A percentile compares a stretch with the other conserved stretches of the same genome.
Conservation (phyloP, 2,888 invertebrate genomes). For the Trissolcus brochymenae region DNA sequence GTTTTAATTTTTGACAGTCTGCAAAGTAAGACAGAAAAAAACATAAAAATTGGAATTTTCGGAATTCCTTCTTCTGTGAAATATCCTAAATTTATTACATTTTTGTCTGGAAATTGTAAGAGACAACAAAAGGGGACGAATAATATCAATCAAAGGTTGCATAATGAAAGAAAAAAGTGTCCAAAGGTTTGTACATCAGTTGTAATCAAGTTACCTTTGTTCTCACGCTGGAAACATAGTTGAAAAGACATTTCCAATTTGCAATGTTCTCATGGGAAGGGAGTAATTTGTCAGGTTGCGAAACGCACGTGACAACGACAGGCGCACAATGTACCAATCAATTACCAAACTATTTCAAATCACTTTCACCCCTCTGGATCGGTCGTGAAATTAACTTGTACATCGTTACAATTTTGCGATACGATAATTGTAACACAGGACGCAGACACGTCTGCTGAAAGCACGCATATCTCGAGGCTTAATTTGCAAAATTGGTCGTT, state of each 20-base stretch:
- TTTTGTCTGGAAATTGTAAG: too few relatives aligned
- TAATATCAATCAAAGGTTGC: too few relatives aligned
- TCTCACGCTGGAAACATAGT: background rate
- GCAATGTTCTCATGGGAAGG: constrained; percentile 1
- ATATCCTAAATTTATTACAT: too few relatives aligned
- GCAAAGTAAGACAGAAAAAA: too few relatives aligned
- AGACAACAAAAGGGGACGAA: too few relatives aligned
- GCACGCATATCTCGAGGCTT: constrained; percentile 18
- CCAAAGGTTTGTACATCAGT: too few relatives aligned
- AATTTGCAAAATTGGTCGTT: constrained; percentile 53
- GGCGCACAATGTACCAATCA: constrained; percentile 37
- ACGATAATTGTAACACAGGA: constrained; percentile 25
- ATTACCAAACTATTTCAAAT: constrained; percentile 35
- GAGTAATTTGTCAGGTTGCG: constrained; percentile 29
- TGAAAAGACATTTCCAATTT: constrained; percentile 3
- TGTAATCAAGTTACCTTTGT: too few relatives aligned
- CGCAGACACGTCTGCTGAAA: background rate
- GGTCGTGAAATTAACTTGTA: constrained; percentile 25
- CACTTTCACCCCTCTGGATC: constrained; percentile 30
- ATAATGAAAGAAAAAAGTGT: too few relatives aligned
- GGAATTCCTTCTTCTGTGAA: too few relatives aligned
- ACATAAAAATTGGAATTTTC: too few relatives aligned
- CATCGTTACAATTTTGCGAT: constrained; percentile 23
- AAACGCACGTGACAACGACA: constrained; percentile 21
- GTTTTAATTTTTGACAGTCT: too few relatives aligned